Percentiles rank a stretch among this genome's conserved stretches.
Conservation (phyloP, 30 jellyfish, hydroid and myxozoan genomes). For the Hydractinia symbiolongicarpus region DNA sequence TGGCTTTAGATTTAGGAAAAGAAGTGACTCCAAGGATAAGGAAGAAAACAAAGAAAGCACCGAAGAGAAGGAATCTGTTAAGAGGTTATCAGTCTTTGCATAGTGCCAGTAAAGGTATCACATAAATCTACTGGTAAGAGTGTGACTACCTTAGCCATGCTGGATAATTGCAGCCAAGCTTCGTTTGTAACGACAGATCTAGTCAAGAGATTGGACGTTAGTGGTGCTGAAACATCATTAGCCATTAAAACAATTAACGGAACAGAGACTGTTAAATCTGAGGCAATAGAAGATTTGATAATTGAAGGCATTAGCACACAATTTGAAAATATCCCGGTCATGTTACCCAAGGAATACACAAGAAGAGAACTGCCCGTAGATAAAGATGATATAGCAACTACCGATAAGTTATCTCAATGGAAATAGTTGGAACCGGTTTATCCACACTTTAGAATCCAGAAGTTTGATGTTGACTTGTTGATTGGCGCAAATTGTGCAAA, state of each 20-base stretch:
- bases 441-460: slow-evolving; percentile 1
- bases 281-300: background rate
- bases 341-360: slow-evolving; percentile 17
- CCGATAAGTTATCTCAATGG: slow-evolving; percentile 17
- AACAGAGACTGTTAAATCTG: background rate
- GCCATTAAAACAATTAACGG: slow-evolving; percentile 17
- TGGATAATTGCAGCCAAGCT: slow-evolving; percentile 42
- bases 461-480: slow-evolving; percentile 4
- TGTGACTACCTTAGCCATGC: slow-evolving; percentile 8
- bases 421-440: background rate
- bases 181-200: slow-evolving; percentile 27
- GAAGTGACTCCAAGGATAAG: background rate
- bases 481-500: slow-evolving; percentile 20
- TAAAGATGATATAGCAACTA: slow-evolving; percentile 17
- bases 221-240: background rate
- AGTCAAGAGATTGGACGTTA: background rate
- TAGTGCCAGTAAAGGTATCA: slow-evolving; percentile 27
- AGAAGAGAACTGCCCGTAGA: slow-evolving; percentile 23
- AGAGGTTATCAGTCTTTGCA: slow-evolving; percentile 33
- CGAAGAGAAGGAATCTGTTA: background rate
- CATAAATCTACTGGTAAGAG: background rate
- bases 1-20: slow-evolving; percentile 7
- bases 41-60: background rate
- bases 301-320: background rate
- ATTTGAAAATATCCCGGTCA: background rate